A percentile compares a stretch with the other conserved stretches of the same genome.
Conservation (phyloP, 1,140 invertebrate species). For the Berghia stephanieae region DNA sequence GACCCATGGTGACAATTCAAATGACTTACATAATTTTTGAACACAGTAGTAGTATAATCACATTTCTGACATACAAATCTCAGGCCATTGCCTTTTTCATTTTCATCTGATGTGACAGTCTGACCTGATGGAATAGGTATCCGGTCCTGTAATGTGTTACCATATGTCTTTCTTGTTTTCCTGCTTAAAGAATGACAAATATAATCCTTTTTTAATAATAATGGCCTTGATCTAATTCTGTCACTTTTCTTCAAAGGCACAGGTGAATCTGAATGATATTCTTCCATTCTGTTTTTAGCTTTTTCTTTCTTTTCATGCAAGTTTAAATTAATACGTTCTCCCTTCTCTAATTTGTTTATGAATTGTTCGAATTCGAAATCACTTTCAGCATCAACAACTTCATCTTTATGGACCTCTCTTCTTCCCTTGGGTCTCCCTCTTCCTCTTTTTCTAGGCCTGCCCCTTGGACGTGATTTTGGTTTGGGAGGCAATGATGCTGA, state of each 20-base stretch:
- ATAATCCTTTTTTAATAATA: constrained; percentile 35
- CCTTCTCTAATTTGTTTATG: constrained; percentile 22
- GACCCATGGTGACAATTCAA: constrained; percentile 36
- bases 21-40: constrained; percentile 34
- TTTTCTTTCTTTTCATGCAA: not conserved
- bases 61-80: constrained; percentile 52
- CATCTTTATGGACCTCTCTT: constrained; percentile 14
- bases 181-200: constrained; percentile 38
- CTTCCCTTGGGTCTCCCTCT: constrained; percentile 43
- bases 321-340: constrained; percentile 16
- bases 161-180: constrained; percentile 17
- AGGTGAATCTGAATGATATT: not conserved
- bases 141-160: not conserved
- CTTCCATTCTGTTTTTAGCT: not conserved
- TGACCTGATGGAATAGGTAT: not conserved
- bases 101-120: not conserved
- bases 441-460: constrained; percentile 17
- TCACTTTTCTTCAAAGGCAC: constrained; percentile 27
- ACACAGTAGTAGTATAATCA: constrained; percentile 36
- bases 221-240: constrained; percentile 34
- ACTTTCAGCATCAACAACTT: constrained; percentile 32
- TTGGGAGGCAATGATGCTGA: not conserved
- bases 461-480: not conserved
- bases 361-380: constrained; percentile 29
- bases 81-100: not conserved